Conservation (phyloP, 2,113 vertebrate genomes). For the Phainopepla nitens region DNA sequence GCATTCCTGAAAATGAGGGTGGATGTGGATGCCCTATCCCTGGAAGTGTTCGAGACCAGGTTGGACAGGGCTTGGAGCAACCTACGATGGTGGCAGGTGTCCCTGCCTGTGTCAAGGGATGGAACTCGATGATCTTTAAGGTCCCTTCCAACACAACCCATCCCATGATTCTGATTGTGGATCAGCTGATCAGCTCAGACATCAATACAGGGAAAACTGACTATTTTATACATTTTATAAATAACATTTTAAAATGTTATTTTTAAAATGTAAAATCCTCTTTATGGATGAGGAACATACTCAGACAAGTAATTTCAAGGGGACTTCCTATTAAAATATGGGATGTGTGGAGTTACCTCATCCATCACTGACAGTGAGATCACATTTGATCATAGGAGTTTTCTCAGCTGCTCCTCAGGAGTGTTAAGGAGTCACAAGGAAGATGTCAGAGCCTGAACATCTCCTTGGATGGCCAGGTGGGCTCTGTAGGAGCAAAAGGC, state of each 20-base stretch:
- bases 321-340: background rate
- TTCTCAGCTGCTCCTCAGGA: background rate
- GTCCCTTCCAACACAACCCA: background rate
- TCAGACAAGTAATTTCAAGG: background rate
- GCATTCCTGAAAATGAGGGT: background rate
- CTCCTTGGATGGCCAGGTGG: background rate
- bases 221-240: background rate
- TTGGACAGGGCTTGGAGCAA: background rate
- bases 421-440: background rate
- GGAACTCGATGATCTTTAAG: background rate
- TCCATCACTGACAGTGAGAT: background rate
- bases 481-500: background rate
- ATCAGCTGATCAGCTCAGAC: background rate
- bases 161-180: background rate
- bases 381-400: background rate
- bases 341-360: background rate
- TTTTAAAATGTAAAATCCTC: too few species aligned
- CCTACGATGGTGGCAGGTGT: background rate
- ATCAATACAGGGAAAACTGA: background rate
- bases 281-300: background rate
- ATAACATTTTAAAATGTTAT: background rate
- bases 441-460: background rate
- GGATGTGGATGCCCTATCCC: background rate
- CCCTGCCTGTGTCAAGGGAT: background rate
- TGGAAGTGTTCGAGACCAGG: background rate